Percentiles rank a stretch among this genome's conserved stretches.
These are phyloP conservation scores for Drosophila murphyi DNA, from an alignment of 1,140 invertebrate genomes.

Conservation along the genomic window DNA sequence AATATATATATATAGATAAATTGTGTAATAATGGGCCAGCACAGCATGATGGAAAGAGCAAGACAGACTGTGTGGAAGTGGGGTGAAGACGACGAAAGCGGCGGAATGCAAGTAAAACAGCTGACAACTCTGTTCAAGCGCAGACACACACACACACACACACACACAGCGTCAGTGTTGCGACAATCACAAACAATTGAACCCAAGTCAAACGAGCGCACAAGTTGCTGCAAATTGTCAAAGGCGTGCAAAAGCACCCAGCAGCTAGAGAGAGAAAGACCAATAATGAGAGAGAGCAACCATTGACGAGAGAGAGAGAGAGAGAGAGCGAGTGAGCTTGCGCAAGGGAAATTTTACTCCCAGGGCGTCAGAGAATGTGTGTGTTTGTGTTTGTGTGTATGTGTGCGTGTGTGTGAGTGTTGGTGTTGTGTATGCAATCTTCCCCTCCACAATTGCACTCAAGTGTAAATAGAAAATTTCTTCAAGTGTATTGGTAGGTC, in stretches of 20 bases:
- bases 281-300: slow-evolving; percentile 2
- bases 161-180: slow-evolving; percentile 40
- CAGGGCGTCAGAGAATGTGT: slow-evolving; percentile 15
- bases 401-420: background rate
- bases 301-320: background rate
- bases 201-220: slow-evolving; percentile 83
- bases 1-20: slow-evolving; percentile 45
- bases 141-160: slow-evolving; percentile 36
- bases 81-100: slow-evolving; percentile 10
- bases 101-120: slow-evolving; percentile 75
- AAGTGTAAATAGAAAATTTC: slow-evolving; percentile 82
- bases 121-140: slow-evolving; percentile 74
- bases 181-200: slow-evolving; percentile 83
- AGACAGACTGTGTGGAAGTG: slow-evolving; percentile 16
- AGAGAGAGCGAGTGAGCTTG: slow-evolving; percentile 29
- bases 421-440: slow-evolving; percentile 32
- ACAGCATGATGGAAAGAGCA: slow-evolving; percentile 18
- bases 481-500: slow-evolving; percentile 82
- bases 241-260: slow-evolving; percentile 66
- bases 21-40: slow-evolving; percentile 75
- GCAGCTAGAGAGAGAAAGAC: slow-evolving; percentile 33
- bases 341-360: slow-evolving; percentile 72
- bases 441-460: slow-evolving; percentile 54
- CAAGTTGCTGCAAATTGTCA: slow-evolving; percentile 82
- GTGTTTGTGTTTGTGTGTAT: background rate